Percentiles rank a stretch among this genome's conserved stretches.
Evolutionary conservation across 2,797 vertebrate genomes (phyloP).

Genomic region (Serranus cabrilla): DNA sequence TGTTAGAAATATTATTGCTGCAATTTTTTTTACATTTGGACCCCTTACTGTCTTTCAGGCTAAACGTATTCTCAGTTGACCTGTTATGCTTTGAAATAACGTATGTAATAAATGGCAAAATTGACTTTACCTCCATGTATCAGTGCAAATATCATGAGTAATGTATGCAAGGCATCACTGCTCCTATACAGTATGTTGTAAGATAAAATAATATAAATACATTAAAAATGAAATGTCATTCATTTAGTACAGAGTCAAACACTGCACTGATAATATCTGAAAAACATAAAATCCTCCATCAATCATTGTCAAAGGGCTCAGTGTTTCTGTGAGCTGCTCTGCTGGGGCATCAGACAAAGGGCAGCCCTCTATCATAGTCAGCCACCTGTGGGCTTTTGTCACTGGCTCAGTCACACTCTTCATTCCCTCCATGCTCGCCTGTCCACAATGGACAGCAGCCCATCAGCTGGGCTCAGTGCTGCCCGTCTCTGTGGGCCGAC

Average conservation of each 20-base stretch:
- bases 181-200: background rate
- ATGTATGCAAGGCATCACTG: background rate
- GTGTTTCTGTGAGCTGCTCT: slow-evolving; percentile 40
- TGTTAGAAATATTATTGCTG: no score
- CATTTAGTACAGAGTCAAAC: slow-evolving; percentile 9
- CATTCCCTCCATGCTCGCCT: slow-evolving; percentile 57
- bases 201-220: background rate
- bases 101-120: background rate
- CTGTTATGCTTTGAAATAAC: background rate
- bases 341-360: slow-evolving; percentile 63
- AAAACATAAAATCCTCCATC: slow-evolving; percentile 21
- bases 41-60: background rate
- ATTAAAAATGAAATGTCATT: background rate
- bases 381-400: slow-evolving; percentile 74
- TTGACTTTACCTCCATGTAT: background rate
- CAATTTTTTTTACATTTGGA: background rate
- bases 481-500: slow-evolving; percentile 43
- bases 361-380: slow-evolving; percentile 71
- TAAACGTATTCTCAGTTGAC: background rate
- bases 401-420: slow-evolving; percentile 52
- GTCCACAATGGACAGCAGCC: slow-evolving; percentile 72
- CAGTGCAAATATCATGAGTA: background rate
- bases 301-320: slow-evolving; percentile 48
- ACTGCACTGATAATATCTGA: slow-evolving; percentile 15
- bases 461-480: slow-evolving; percentile 69